Evolutionary conservation across 1,140 invertebrate genomes (phyloP).

Genomic region (Drosophila pseudoobscura): DNA sequence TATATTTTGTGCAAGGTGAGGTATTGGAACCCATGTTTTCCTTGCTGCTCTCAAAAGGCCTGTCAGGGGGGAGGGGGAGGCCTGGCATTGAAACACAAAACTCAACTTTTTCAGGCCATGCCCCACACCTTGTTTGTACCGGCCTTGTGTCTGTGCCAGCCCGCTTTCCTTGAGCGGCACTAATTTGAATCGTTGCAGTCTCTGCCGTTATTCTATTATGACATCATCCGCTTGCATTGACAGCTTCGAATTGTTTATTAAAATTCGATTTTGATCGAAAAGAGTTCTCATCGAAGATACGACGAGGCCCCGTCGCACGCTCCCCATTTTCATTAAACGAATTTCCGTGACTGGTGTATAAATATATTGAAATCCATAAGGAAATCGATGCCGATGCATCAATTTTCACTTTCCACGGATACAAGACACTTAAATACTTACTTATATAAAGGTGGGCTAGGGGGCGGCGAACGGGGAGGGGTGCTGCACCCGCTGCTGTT

Average conservation of each 20-base stretch:
- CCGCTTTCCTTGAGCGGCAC: too few relatives aligned
- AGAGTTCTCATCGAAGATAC: conserved; percentile 9
- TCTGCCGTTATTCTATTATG: conserved; percentile 56
- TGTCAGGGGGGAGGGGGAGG: too few relatives aligned
- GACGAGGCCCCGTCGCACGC: not conserved
- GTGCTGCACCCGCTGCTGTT: conserved; percentile 20
- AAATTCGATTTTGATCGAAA: conserved; percentile 9
- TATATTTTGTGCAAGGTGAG: too few relatives aligned
- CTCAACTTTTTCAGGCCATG: not conserved
- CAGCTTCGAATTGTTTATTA: conserved; percentile 39
- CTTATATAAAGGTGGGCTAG: conserved; percentile 43
- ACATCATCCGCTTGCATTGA: conserved; percentile 50
- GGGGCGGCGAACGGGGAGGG: conserved; percentile 16
- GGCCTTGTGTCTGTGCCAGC: conserved; percentile 17
- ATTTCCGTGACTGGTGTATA: conserved; percentile 77
- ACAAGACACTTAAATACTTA: conserved; percentile 62
- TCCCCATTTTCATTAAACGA: conserved; percentile 66
- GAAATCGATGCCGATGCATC: conserved; percentile 72
- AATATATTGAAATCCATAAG: conserved; percentile 80
- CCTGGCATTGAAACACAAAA: too few relatives aligned
- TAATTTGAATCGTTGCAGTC: conserved; percentile 24
- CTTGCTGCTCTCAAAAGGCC: too few relatives aligned
- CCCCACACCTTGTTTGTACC: conserved; percentile 25
- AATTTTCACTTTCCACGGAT: conserved; percentile 76
- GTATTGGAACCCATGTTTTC: too few relatives aligned